Conservation (phyloP, 2,113 vertebrate species). For the Laticauda colubrina region DNA sequence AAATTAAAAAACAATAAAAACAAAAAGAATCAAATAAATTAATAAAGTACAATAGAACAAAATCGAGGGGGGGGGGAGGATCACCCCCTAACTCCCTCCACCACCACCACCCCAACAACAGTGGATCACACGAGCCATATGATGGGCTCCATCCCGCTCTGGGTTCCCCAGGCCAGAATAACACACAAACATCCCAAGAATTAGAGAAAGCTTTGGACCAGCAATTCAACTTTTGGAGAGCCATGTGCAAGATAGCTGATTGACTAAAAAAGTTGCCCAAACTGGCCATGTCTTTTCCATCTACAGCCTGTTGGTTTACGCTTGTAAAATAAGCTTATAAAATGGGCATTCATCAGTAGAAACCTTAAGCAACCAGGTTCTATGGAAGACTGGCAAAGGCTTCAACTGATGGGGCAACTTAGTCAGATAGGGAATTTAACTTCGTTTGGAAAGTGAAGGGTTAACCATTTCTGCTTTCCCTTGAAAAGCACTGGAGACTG, state of each 20-base stretch:
- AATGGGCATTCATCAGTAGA: not conserved
- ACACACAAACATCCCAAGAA: not conserved
- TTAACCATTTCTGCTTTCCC: not conserved
- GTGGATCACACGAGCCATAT: too few species aligned
- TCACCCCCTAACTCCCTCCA: too few species aligned
- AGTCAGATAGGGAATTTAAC: not conserved
- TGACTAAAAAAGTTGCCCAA: not conserved
- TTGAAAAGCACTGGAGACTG: not conserved
- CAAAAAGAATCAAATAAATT: too few species aligned
- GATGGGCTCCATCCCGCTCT: too few species aligned
- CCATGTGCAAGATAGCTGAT: too few species aligned
- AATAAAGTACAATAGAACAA: too few species aligned
- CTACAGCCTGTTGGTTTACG: not conserved
- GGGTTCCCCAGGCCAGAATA: not conserved
- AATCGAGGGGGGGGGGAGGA: too few species aligned
- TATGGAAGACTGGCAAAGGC: not conserved
- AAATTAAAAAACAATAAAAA: too few species aligned
- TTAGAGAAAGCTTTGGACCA: not conserved
- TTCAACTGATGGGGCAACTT: not conserved
- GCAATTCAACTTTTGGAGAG: not conserved
- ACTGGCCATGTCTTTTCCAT: not conserved
- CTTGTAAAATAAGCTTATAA: not conserved
- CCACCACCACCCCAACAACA: too few species aligned
- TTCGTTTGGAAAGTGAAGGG: not conserved
- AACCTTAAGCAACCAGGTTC: not conserved